phyloP scores from a whole-genome alignment of 2,888 invertebrate species.

The Calameuta filiformis region DNA sequence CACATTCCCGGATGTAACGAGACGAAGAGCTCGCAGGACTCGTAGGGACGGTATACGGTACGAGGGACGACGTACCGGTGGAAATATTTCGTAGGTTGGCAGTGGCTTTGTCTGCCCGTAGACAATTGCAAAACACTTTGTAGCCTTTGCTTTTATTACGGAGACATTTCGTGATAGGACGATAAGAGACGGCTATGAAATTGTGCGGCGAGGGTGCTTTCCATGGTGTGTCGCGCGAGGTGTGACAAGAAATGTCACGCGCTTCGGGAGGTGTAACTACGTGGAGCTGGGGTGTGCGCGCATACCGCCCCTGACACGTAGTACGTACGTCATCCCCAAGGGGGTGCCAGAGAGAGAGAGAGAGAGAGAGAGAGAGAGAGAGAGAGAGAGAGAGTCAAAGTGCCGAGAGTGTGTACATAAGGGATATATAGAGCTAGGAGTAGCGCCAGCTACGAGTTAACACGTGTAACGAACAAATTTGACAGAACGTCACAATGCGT shows the following conservation, averaged over 20 bases:
- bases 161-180: slow-evolving; percentile 40
- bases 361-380: neutral
- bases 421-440: neutral
- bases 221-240: slow-evolving; percentile 45
- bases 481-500: neutral
- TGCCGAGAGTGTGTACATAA: neutral
- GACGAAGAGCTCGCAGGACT: neutral
- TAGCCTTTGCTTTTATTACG: slow-evolving; percentile 49
- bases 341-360: neutral
- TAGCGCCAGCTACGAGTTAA: neutral
- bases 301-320: slow-evolving; percentile 42
- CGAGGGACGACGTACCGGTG: neutral
- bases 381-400: neutral
- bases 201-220: slow-evolving; percentile 31
- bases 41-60: too few species aligned
- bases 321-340: slow-evolving; percentile 15
- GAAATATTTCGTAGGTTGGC: neutral
- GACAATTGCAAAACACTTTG: slow-evolving; percentile 35
- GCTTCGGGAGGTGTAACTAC: slow-evolving; percentile 52
- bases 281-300: slow-evolving; percentile 33
- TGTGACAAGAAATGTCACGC: slow-evolving; percentile 61
- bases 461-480: neutral
- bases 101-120: neutral
- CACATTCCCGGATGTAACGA: neutral
- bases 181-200: slow-evolving; percentile 6